These are phyloP conservation scores for Nymphalis io DNA, from an alignment of 1,140 invertebrate genomes.

Conservation along the genomic window DNA sequence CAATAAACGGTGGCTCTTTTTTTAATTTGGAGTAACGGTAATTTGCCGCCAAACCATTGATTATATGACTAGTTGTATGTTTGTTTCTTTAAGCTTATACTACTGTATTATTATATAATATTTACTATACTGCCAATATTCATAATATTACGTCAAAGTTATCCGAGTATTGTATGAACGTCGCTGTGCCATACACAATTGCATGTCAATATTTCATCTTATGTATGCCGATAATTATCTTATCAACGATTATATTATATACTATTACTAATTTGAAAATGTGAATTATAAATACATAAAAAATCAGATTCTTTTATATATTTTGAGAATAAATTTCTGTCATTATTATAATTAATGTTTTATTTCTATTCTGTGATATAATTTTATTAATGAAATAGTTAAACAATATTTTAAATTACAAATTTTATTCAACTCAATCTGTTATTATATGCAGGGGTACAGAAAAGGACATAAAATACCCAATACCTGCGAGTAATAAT, in stretches of 20 bases:
- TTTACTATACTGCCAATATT: slow-evolving; percentile 56
- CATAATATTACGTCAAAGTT: slow-evolving; percentile 20
- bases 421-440: too few species aligned
- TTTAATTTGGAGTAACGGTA: background rate
- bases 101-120: slow-evolving; percentile 19
- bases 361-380: slow-evolving; percentile 36
- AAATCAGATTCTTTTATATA: slow-evolving; percentile 72
- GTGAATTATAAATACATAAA: slow-evolving; percentile 55
- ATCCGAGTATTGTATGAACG: slow-evolving; percentile 17
- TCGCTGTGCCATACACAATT: slow-evolving; percentile 59
- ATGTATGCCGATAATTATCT: slow-evolving; percentile 14
- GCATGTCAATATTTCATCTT: slow-evolving; percentile 15
- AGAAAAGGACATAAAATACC: too few species aligned
- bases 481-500: too few species aligned
- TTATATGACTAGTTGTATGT: slow-evolving; percentile 24
- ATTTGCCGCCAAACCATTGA: slow-evolving; percentile 5
- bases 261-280: slow-evolving; percentile 34
- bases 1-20: slow-evolving; percentile 4
- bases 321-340: slow-evolving; percentile 73
- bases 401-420: too few species aligned
- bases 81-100: slow-evolving; percentile 20
- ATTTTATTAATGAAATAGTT: background rate
- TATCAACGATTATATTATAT: slow-evolving; percentile 33
- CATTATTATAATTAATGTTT: slow-evolving; percentile 54
- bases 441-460: too few species aligned